Conservation (phyloP, 2,113 vertebrate genomes). For the Tragulus kanchil region DNA sequence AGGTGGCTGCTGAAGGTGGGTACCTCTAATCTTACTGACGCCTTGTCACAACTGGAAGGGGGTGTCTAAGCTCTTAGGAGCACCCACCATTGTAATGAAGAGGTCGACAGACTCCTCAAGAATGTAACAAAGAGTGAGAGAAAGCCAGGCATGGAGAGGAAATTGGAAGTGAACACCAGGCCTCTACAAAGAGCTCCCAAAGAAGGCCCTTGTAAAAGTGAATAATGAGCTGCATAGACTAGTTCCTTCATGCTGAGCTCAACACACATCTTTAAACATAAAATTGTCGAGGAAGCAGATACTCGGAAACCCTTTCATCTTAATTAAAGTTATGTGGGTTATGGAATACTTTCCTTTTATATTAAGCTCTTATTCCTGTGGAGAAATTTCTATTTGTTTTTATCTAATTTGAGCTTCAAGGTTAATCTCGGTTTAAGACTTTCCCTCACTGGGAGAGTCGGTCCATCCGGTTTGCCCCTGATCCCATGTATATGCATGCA, state of each 20-base stretch:
- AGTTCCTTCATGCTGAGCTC: constrained; percentile 86
- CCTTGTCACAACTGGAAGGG: not conserved
- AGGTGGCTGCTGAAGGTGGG: not conserved
- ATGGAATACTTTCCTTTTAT: constrained; percentile 89
- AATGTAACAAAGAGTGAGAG: constrained; percentile 49
- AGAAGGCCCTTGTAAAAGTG: constrained; percentile 79
- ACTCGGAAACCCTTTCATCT: constrained; percentile 88
- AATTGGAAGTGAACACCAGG: constrained; percentile 33
- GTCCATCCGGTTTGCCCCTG: constrained; percentile 81
- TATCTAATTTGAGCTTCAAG: constrained; percentile 91
- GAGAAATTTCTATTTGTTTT: constrained; percentile 93
- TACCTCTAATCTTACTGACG: not conserved
- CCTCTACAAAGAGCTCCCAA: constrained; percentile 62
- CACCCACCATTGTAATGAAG: not conserved
- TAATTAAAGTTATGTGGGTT: constrained; percentile 91
- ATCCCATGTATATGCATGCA: constrained; percentile 76
- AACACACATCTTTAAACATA: constrained; percentile 88
- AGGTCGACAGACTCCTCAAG: not conserved
- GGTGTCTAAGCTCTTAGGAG: not conserved
- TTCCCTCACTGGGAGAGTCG: constrained; percentile 84
- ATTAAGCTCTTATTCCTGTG: constrained; percentile 90
- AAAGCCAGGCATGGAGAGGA: not conserved
- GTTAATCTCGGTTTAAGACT: constrained; percentile 91
- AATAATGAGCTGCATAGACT: constrained; percentile 86
- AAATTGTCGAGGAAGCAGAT: constrained; percentile 87